phyloP scores from a whole-genome alignment of 2,113 vertebrate species.

The Oostethus manadensis region DNA sequence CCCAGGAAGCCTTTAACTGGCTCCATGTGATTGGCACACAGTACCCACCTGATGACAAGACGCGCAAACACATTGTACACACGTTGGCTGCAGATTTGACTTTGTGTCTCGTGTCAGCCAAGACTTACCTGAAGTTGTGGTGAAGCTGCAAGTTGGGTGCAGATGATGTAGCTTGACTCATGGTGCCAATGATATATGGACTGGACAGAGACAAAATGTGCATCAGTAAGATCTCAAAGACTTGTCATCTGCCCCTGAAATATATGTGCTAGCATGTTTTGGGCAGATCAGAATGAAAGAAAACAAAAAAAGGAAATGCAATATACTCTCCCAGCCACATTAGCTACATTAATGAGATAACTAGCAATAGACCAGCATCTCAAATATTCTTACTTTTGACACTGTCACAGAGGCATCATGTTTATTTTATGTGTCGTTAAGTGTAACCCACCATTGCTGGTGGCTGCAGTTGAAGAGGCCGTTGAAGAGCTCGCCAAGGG shows the following conservation, averaged over 20 bases:
- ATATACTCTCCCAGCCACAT: background rate
- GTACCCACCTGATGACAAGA: slow-evolving; percentile 81
- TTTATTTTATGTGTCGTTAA: background rate
- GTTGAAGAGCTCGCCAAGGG: slow-evolving; percentile 94
- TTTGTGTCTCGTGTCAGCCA: background rate
- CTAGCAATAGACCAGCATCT: background rate
- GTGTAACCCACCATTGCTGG: slow-evolving; percentile 81
- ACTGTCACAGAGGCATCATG: background rate
- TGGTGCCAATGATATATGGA: slow-evolving; percentile 95
- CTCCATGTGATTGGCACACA: slow-evolving; percentile 95
- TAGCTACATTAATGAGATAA: background rate
- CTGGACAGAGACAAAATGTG: slow-evolving; percentile 55
- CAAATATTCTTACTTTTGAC: background rate
- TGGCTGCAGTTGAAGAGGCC: slow-evolving; percentile 93
- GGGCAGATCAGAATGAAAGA: background rate
- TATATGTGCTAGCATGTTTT: background rate
- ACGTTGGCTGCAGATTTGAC: background rate
- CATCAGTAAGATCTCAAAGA: background rate
- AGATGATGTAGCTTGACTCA: slow-evolving; percentile 98
- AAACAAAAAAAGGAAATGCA: background rate
- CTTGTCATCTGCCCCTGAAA: background rate
- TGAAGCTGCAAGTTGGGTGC: slow-evolving; percentile 96
- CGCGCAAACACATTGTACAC: background rate
- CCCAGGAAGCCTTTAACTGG: slow-evolving; percentile 93
- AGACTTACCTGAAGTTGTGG: slow-evolving; percentile 92